Evolutionary conservation across 2,113 vertebrate species (phyloP).

Genomic region (Semicossyphus pulcher): DNA sequence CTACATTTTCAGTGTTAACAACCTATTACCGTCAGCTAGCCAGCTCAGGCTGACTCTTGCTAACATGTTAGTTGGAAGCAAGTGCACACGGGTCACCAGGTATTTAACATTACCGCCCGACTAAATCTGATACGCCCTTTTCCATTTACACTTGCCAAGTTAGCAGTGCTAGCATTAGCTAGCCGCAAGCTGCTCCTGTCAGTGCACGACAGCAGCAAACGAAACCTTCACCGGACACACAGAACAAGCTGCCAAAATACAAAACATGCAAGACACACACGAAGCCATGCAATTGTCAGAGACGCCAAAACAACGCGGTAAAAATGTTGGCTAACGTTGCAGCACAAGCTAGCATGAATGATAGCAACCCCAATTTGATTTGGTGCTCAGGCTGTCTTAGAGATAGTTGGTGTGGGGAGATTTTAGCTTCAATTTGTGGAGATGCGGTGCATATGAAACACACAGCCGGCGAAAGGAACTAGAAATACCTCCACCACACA

Average conservation of each 20-base stretch:
- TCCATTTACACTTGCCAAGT: slow-evolving; percentile 43
- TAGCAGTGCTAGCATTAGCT: slow-evolving; percentile 68
- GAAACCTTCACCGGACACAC: neutral
- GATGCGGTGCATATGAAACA: neutral
- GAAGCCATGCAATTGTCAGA: neutral
- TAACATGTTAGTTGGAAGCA: no score
- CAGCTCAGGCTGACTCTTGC: neutral
- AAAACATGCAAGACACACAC: neutral
- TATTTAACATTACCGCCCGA: slow-evolving; percentile 24
- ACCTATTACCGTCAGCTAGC: neutral
- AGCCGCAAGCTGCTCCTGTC: slow-evolving; percentile 32
- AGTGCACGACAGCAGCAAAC: slow-evolving; percentile 12
- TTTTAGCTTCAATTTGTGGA: slow-evolving; percentile 12
- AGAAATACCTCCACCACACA: neutral
- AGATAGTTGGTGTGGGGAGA: slow-evolving; percentile 21
- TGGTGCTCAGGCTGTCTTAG: slow-evolving; percentile 20
- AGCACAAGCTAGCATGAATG: slow-evolving; percentile 22
- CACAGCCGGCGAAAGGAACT: neutral
- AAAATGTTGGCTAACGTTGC: neutral
- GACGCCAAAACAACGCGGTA: neutral
- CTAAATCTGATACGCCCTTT: slow-evolving; percentile 31
- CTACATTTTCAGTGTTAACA: neutral
- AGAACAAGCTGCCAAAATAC: neutral
- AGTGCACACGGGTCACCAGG: neutral
- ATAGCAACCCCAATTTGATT: slow-evolving; percentile 13